Conservation (phyloP, 2,113 vertebrate genomes). For the Thamnaconus septentrionalis region DNA sequence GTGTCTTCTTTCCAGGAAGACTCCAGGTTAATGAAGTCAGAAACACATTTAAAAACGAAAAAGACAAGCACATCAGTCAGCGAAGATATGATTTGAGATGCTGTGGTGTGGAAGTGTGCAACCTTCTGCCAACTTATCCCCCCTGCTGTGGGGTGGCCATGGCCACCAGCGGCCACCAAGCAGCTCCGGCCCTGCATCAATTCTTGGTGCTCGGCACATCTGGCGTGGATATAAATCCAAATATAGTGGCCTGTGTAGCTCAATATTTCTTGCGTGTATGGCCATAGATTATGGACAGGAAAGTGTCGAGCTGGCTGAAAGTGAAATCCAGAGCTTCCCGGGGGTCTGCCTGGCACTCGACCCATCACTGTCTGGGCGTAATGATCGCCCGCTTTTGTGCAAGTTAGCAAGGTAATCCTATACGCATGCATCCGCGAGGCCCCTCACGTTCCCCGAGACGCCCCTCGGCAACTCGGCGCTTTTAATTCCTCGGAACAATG, state of each 20-base stretch:
- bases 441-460: slow-evolving; percentile 4
- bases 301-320: slow-evolving; percentile 60
- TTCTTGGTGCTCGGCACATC: not conserved
- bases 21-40: no score
- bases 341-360: slow-evolving; percentile 45
- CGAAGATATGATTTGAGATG: no score
- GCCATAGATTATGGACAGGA: slow-evolving; percentile 47
- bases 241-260: slow-evolving; percentile 1
- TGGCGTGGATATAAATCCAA: not conserved
- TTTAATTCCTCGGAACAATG: slow-evolving; percentile 17
- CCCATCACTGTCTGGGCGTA: slow-evolving; percentile 44
- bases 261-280: slow-evolving; percentile 40
- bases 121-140: no score
- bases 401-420: slow-evolving; percentile 39
- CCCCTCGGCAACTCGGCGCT: not conserved
- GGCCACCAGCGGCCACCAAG: not conserved
- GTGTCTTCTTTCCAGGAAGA: no score
- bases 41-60: no score
- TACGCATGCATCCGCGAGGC: not conserved
- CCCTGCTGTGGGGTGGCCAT: no score
- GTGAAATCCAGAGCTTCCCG: slow-evolving; percentile 32
- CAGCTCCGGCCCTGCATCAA: not conserved
- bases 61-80: no score
- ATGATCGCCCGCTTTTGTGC: slow-evolving; percentile 47
- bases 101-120: no score